A percentile compares a stretch with the other conserved stretches of the same genome.
phyloP scores from a whole-genome alignment of 2,888 invertebrate genomes.

The Cheilosia pagana region DNA sequence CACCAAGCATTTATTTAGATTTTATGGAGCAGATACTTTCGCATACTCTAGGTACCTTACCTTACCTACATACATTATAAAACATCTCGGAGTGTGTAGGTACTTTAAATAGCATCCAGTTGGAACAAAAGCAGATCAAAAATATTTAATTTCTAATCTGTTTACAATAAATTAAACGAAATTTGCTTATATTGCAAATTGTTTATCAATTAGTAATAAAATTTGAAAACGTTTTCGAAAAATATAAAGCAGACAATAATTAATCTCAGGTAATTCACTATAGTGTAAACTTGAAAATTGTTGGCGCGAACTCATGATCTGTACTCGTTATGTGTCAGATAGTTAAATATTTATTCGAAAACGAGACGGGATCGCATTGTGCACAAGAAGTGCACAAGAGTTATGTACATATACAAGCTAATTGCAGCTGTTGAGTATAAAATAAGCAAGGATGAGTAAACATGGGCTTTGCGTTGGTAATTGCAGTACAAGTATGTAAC shows the following conservation, averaged over 20 bases:
- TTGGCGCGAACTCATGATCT: slow-evolving; percentile 49
- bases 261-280: slow-evolving; percentile 52
- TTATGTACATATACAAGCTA: neutral
- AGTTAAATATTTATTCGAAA: slow-evolving; percentile 42
- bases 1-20: slow-evolving; percentile 3
- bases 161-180: slow-evolving; percentile 66
- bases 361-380: slow-evolving; percentile 9
- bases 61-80: no score
- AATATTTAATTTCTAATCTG: slow-evolving; percentile 40
- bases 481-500: neutral
- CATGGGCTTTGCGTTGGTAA: neutral
- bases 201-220: slow-evolving; percentile 69
- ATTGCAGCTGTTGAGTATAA: slow-evolving; percentile 18
- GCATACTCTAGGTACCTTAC: neutral
- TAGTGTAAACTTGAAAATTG: slow-evolving; percentile 34
- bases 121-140: neutral
- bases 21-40: slow-evolving; percentile 12
- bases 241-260: slow-evolving; percentile 48
- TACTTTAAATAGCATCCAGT: slow-evolving; percentile 4
- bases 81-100: neutral
- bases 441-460: neutral
- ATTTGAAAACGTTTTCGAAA: slow-evolving; percentile 36
- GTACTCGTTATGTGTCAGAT: slow-evolving; percentile 12
- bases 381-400: slow-evolving; percentile 17
- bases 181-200: slow-evolving; percentile 60